Base-by-base conservation (phyloP, 2,888 invertebrate species). In the Chesias legatella region DNA sequence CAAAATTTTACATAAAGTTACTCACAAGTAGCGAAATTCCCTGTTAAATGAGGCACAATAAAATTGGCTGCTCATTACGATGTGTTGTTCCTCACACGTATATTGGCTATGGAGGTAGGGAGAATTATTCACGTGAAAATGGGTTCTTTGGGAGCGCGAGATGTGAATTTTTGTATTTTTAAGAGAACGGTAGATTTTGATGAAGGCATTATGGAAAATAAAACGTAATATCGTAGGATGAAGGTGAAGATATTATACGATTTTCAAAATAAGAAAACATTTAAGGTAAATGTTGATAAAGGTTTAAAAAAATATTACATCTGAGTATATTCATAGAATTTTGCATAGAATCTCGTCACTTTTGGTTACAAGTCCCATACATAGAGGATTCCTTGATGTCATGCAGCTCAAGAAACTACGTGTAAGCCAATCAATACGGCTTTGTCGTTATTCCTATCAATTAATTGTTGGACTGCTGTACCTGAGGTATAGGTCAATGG, bases 31-130 rank as follows among this genome's bases (percentile, higher is more conserved):
- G 47, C 47, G 26, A 45, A 53, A 51, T 51, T 48, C 45, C 48
- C 49, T 54, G 54, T 63, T 63, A 55, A 65, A 64, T 61, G 60
- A 51, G 53, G 51, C 56, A 48, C 52, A 47, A 59, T 45, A 45
- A 45, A 45, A 45, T 63, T 56, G 56, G 48, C 53, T 58, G 60
- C 61, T 58, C 56, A 60, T 59, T 60, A 59, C 52, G 48, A 48
- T 42, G 49, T 56, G 49, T 50, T 53, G 53, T 62, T 60, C 48
- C 50, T 43, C 47, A 58, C 50, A 59, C 43, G 56, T 51, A 55
- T 48, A 51, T 53, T 53, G 45, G 49, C 41, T 42, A 34, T 25
- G 30, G 35, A 22, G 40, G 29, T 40, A 17, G 28, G 27, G 36
- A 38, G 42, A 47, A 48, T 55, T 55, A 52, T 53, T 55, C 51